Evolutionary conservation across 2,113 vertebrate genomes (phyloP).

Genomic region (Saguinus midas): DNA sequence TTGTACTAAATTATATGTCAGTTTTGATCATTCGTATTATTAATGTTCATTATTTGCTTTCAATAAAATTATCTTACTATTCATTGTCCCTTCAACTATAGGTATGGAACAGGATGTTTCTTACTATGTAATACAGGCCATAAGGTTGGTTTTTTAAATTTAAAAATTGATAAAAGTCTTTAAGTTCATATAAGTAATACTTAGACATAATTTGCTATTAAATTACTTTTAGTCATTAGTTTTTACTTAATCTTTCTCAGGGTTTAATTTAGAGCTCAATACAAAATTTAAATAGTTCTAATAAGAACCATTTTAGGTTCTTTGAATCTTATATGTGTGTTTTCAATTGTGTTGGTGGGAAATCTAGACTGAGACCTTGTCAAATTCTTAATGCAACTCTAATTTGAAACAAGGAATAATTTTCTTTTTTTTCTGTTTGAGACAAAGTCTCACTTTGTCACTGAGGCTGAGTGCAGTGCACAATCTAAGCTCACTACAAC

Average conservation of each 20-base stretch:
- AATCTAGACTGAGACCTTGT: neutral
- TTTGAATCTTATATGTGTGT: neutral
- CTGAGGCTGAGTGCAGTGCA: no score
- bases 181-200: constrained; percentile 33
- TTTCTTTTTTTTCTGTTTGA: no score
- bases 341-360: neutral
- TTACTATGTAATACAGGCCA: constrained; percentile 94
- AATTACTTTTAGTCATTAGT: neutral
- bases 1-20: neutral
- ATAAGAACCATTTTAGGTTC: constrained; percentile 24
- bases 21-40: neutral
- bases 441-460: no score
- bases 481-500: no score
- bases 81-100: constrained; percentile 74
- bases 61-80: constrained; percentile 43
- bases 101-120: constrained; percentile 98
- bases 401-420: neutral
- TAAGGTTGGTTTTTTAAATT: constrained; percentile 86
- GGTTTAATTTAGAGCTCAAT: constrained; percentile 21
- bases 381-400: constrained; percentile 46
- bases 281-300: constrained; percentile 23
- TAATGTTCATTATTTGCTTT: constrained; percentile 42
- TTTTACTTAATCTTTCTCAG: neutral
- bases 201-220: constrained; percentile 30
- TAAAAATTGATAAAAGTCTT: constrained; percentile 14